Percentiles rank a stretch among this genome's conserved stretches.
These are phyloP conservation scores for Holacanthus passer DNA, from an alignment of 2,113 vertebrate species.

Conservation along the genomic window DNA sequence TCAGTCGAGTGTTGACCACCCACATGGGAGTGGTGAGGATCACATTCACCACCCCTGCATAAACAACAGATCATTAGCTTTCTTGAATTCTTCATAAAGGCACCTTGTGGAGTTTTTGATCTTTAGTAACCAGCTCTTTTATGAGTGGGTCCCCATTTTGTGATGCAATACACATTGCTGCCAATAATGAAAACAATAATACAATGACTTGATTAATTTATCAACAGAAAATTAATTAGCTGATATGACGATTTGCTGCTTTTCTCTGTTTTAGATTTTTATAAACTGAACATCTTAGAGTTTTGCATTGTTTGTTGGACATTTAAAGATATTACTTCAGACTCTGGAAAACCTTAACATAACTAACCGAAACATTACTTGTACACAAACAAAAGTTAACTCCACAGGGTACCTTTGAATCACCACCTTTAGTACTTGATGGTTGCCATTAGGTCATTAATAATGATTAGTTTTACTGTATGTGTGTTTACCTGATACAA, in stretches of 20 bases:
- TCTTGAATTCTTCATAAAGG: not conserved
- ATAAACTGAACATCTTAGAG: too few relatives aligned
- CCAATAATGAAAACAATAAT: too few relatives aligned
- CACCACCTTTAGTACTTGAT: not conserved
- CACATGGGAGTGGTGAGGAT: slow-evolving; percentile 88
- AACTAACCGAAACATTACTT: not conserved
- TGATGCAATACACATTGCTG: too few relatives aligned
- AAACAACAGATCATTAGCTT: slow-evolving; percentile 26
- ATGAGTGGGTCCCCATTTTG: too few relatives aligned
- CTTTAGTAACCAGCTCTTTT: too few relatives aligned
- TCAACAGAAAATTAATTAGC: too few relatives aligned
- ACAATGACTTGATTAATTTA: too few relatives aligned
- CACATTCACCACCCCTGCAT: slow-evolving; percentile 84
- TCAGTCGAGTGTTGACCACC: slow-evolving; percentile 89
- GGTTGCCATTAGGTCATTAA: not conserved
- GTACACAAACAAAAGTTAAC: not conserved
- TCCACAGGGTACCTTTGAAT: not conserved
- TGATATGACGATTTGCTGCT: too few relatives aligned
- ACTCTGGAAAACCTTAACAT: too few relatives aligned
- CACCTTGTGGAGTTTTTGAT: not conserved
- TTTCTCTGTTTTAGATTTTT: too few relatives aligned
- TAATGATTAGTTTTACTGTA: not conserved
- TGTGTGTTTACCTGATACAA: slow-evolving; percentile 80
- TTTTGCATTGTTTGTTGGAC: too few relatives aligned
- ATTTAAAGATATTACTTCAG: too few relatives aligned